Evolutionary conservation across 2,797 vertebrate genomes (phyloP), one percentile per base, ranked within the genome.

Genomic region (Linurgus olivaceus): DNA sequence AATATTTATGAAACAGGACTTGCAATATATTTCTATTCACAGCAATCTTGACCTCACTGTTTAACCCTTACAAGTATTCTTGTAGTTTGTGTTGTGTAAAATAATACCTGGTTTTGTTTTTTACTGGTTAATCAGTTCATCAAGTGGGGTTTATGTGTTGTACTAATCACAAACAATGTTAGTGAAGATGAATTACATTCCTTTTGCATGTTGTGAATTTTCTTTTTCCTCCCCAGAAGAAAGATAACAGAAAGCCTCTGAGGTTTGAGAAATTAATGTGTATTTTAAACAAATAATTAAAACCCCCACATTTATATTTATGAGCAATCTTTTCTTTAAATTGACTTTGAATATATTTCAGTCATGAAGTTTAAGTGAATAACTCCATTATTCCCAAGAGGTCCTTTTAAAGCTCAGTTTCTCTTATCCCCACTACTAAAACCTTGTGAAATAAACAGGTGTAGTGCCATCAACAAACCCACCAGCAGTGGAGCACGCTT

Each of bases 311-410:
- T 50, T 96, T 89, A 45, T 73, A 42, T 65, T 74, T 93, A 51
- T 72, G 35, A 89, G 17, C 18, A 37, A 20, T 86, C 5, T 31
- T 90, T 79, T 61, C 25, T 94, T 70, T 79, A 47, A 80, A 65
- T 93, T 97, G 79, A 31, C 57, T 85, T 90, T 93, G 70, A 72
- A 71, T 82, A 25, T 90, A 67, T 94, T 96, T 88, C 37, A 75
- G 50, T 78, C 57, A 47, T 90, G 79, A 96, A 95, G 59, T 90
- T 96, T 40, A 90, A 80, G 76, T 74, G 80, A 96, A 33, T 95
- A 95, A 92, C 48, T 94, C 58, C 17, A 8, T 72, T 88, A 62
- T 88, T 40, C 80, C 35, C 17, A 8, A 88, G 62, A 82, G 45
- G 47, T 89, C 25, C n/a, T 94, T 96, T 58, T 38, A 29, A 47